These are phyloP conservation scores for Saguinus oedipus DNA, from an alignment of 2,797 vertebrate species.

Conservation along the genomic window DNA sequence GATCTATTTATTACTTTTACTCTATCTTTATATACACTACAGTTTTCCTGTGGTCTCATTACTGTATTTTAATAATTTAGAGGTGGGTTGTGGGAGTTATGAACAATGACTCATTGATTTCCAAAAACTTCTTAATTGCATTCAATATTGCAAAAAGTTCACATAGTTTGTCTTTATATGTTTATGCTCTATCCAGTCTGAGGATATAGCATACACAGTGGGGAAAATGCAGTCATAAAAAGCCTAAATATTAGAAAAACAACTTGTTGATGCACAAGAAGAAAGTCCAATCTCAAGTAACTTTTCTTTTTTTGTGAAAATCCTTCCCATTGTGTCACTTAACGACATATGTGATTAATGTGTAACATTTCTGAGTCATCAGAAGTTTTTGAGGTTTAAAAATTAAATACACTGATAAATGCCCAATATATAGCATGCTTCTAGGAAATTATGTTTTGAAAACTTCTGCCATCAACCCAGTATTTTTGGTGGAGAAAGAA, in stretches of 20 bases:
- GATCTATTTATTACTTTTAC: background rate
- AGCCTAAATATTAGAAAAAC: slow-evolving; percentile 13
- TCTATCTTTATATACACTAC: background rate
- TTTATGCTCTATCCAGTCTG: background rate
- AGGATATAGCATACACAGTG: background rate
- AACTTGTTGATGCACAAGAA: background rate
- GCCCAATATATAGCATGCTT: slow-evolving; percentile 22
- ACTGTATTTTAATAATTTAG: slow-evolving; percentile 17
- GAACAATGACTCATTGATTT: background rate
- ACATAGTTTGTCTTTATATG: background rate
- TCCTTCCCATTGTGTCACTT: background rate
- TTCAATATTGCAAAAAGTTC: background rate
- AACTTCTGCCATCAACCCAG: slow-evolving; percentile 55
- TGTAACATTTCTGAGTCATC: slow-evolving; percentile 41
- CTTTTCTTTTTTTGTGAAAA: background rate
- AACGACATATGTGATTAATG: background rate
- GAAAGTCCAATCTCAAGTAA: background rate
- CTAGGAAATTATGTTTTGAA: slow-evolving; percentile 56
- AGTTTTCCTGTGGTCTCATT: background rate
- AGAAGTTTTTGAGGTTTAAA: slow-evolving; percentile 53
- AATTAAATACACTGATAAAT: slow-evolving; percentile 43
- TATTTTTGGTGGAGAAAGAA: slow-evolving; percentile 67
- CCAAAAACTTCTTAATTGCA: background rate
- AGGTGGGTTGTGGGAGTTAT: background rate
- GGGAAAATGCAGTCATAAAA: background rate